Percentiles rank a stretch among this genome's conserved stretches.
phyloP scores from a whole-genome alignment of 2,888 invertebrate genomes.

The Hoplodrina ambigua region DNA sequence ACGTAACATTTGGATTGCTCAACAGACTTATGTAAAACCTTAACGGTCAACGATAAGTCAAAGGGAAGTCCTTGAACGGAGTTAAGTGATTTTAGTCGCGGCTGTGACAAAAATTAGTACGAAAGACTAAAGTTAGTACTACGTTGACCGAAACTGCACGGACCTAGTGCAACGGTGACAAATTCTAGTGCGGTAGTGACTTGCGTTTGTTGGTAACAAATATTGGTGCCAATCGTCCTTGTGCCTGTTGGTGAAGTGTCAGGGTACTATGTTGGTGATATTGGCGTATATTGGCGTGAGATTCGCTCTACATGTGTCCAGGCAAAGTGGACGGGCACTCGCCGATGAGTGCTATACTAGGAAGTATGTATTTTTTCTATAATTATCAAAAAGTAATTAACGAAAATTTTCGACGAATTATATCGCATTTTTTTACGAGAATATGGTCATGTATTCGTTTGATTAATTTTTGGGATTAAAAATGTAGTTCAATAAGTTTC shows the following conservation, averaged over 20 bases:
- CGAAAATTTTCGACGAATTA: conserved; percentile 1
- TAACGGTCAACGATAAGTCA: conserved; percentile 7
- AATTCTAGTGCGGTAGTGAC: conserved; percentile 24
- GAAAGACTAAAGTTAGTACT: neutral
- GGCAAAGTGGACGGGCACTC: conserved; percentile 85
- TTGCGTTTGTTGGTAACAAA: conserved; percentile 36
- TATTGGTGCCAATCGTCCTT: conserved; percentile 38
- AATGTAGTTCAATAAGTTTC: neutral
- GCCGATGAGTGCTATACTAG: conserved; percentile 88
- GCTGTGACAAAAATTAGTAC: neutral
- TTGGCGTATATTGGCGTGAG: conserved; percentile 86
- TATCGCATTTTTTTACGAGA: conserved; percentile 8
- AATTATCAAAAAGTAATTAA: neutral
- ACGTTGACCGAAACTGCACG: neutral
- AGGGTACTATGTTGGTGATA: conserved; percentile 85
- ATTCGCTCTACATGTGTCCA: conserved; percentile 86
- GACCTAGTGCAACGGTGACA: conserved; percentile 1
- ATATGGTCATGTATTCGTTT: neutral
- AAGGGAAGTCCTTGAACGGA: conserved; percentile 12
- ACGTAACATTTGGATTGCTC: conserved; percentile 12
- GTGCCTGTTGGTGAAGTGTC: conserved; percentile 64
- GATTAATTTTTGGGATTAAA: neutral
- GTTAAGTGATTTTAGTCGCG: conserved; percentile 6
- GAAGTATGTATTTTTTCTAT: conserved; percentile 77
- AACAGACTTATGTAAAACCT: conserved; percentile 30